These are phyloP conservation scores for Xestia ashworthii DNA, from an alignment of 2,888 invertebrate genomes.

Conservation along the genomic window DNA sequence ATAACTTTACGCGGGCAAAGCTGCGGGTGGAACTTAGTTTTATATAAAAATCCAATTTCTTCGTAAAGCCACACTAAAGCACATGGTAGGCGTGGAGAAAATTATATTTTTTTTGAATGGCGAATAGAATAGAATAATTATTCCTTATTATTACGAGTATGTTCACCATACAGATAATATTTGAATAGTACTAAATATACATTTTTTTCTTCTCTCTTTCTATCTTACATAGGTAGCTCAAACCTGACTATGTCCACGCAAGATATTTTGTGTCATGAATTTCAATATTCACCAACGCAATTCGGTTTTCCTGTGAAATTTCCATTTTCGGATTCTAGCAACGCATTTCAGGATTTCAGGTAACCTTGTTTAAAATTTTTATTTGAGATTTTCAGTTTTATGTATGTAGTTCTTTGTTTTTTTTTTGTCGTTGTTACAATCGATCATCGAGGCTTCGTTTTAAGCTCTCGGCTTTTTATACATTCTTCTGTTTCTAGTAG, in stretches of 20 bases:
- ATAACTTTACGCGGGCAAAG: too few relatives aligned
- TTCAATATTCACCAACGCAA: neutral
- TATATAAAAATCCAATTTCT: neutral
- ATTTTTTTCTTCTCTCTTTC: neutral
- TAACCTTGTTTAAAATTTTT: neutral
- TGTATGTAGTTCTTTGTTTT: too few relatives aligned
- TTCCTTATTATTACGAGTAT: too few relatives aligned
- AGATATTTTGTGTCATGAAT: conserved; percentile 5
- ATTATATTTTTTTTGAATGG: neutral
- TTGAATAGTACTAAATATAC: too few relatives aligned
- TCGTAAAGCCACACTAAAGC: neutral
- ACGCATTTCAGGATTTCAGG: neutral
- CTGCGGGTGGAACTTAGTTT: neutral
- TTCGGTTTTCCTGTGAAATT: neutral
- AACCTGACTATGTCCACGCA: neutral
- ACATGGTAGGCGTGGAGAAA: too few relatives aligned
- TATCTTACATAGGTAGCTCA: neutral
- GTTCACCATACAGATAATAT: too few relatives aligned
- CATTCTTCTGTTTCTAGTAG: neutral
- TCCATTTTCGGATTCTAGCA: neutral
- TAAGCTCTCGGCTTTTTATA: neutral
- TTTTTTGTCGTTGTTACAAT: neutral
- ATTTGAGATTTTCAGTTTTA: neutral
- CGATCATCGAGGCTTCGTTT: neutral
- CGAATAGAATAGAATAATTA: too few relatives aligned